A percentile compares a stretch with the other conserved stretches of the same genome.
Evolutionary conservation across 2,888 invertebrate species (phyloP).

Genomic region (Frankliniella intonsa): DNA sequence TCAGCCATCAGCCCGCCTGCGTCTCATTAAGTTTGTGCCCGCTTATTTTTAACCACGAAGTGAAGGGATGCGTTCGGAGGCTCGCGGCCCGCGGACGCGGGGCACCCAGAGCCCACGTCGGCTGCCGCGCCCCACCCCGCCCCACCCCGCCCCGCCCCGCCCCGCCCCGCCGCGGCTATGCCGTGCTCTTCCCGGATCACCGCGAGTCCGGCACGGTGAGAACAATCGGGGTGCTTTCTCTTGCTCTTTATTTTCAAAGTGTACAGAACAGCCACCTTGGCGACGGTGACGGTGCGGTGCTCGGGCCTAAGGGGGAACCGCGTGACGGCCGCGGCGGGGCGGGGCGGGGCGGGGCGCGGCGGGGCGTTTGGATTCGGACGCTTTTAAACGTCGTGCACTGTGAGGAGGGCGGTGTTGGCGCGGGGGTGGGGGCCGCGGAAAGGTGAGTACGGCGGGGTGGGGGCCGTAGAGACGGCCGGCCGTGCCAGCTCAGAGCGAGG

Average conservation of each 20-base stretch:
- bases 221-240: no score
- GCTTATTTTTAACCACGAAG: neutral
- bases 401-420: no score
- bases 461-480: neutral
- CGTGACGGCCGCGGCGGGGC: neutral
- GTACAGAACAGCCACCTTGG: no score
- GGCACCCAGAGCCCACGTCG: neutral
- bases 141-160: neutral
- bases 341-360: neutral
- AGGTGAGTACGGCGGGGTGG: neutral
- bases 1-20: neutral
- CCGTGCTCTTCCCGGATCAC: no score
- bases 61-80: neutral
- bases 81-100: neutral
- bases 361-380: slow-evolving; percentile 4
- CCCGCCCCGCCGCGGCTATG: neutral
- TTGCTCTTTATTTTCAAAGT: no score
- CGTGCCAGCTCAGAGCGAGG: neutral
- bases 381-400: slow-evolving; percentile 2
- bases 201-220: no score
- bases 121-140: neutral
- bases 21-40: neutral
- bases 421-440: neutral
- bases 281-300: neutral
- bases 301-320: neutral